These are phyloP conservation scores for Apolygus lucorum DNA, from an alignment of 1,140 invertebrate species.

Conservation along the genomic window DNA sequence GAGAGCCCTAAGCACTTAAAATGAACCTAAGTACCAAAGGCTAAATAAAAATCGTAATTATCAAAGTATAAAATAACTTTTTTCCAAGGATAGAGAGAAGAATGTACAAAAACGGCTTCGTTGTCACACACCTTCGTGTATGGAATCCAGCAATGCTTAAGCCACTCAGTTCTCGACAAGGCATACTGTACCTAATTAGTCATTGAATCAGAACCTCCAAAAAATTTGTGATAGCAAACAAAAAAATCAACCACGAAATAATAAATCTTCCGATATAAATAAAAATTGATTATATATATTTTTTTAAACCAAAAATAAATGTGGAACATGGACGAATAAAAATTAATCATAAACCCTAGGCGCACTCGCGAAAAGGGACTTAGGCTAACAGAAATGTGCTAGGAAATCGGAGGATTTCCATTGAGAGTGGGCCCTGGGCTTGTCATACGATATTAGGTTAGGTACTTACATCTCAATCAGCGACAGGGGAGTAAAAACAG, in stretches of 20 bases:
- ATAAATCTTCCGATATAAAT: too few species aligned
- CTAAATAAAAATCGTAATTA: not conserved
- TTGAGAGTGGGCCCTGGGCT: not conserved
- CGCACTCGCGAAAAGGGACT: not conserved
- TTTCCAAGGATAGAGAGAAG: not conserved
- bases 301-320: not conserved
- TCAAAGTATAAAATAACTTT: not conserved
- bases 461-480: too few species aligned
- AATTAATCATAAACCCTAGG: not conserved
- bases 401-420: not conserved
- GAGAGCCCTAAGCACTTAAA: conserved; percentile 4
- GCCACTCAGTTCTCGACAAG: conserved; percentile 7
- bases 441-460: too few species aligned
- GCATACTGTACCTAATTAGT: too few species aligned
- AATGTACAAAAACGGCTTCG: conserved; percentile 19
- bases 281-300: too few species aligned
- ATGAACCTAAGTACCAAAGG: not conserved
- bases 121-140: not conserved
- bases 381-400: not conserved
- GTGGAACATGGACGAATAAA: not conserved
- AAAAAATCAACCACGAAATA: not conserved
- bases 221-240: too few species aligned
- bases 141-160: conserved; percentile 7
- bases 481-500: too few species aligned
- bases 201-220: too few species aligned